These are phyloP conservation scores for Yoshiicerus persimilis DNA, from an alignment of 1,140 invertebrate species.

Conservation along the genomic window DNA sequence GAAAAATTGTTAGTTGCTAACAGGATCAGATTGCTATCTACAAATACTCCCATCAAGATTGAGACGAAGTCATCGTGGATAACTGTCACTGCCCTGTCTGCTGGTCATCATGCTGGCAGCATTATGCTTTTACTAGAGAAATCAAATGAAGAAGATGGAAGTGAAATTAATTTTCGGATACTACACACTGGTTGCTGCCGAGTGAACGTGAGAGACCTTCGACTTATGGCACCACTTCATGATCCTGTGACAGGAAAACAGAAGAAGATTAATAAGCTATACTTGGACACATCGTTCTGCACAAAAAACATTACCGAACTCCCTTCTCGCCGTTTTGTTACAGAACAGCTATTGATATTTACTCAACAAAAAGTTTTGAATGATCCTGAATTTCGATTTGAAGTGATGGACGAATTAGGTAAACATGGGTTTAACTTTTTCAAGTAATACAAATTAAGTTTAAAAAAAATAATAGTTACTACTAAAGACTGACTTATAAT, in stretches of 20 bases:
- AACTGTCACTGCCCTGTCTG: neutral
- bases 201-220: neutral
- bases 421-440: neutral
- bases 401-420: neutral
- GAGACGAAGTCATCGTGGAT: neutral
- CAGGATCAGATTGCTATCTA: neutral
- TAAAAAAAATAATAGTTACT: too few species aligned
- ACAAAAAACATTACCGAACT: neutral
- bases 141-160: neutral
- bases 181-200: neutral
- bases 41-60: neutral
- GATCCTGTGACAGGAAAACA: neutral
- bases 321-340: neutral
- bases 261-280: neutral
- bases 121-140: neutral
- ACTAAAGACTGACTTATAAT: too few species aligned
- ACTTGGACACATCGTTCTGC: neutral
- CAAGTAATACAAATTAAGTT: neutral
- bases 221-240: neutral
- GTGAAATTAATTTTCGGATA: neutral
- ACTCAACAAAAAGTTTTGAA: neutral
- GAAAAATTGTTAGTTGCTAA: neutral
- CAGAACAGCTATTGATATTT: neutral
- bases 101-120: neutral
- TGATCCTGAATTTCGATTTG: neutral